phyloP scores from a whole-genome alignment of 2,797 vertebrate genomes.

The Acanthurus leucopareius region DNA sequence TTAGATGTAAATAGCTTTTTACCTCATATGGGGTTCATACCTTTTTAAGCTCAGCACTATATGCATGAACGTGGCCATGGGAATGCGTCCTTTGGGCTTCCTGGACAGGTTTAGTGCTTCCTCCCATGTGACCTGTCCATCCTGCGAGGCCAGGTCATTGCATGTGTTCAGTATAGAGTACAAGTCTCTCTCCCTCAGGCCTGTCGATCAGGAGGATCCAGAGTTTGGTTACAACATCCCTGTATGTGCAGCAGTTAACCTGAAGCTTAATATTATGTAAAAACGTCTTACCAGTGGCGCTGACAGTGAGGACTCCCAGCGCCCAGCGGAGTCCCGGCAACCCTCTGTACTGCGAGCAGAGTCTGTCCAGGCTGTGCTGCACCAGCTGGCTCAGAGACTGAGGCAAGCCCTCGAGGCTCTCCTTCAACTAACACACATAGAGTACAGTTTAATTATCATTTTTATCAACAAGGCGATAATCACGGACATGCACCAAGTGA shows the following conservation, averaged over 20 bases:
- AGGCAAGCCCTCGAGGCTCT: slow-evolving; percentile 84
- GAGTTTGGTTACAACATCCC: not conserved
- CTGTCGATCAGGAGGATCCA: slow-evolving; percentile 66
- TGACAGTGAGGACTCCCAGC: slow-evolving; percentile 84
- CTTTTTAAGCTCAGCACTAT: slow-evolving; percentile 84
- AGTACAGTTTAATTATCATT: too few relatives aligned
- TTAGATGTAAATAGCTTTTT: accelerated
- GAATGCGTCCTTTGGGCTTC: slow-evolving; percentile 75
- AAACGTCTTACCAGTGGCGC: slow-evolving; percentile 81
- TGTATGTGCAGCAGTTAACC: not conserved
- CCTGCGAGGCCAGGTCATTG: slow-evolving; percentile 71
- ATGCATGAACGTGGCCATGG: slow-evolving; percentile 87
- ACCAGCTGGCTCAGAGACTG: slow-evolving; percentile 85
- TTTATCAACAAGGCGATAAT: too few relatives aligned
- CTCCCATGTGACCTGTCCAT: slow-evolving; percentile 74
- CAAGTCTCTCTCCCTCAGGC: slow-evolving; percentile 88
- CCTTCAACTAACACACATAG: slow-evolving; percentile 78
- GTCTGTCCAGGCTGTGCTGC: slow-evolving; percentile 82
- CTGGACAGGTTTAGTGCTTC: slow-evolving; percentile 76
- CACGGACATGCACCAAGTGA: not conserved
- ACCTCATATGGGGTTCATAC: slow-evolving; percentile 50
- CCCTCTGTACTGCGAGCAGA: slow-evolving; percentile 84
- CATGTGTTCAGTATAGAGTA: slow-evolving; percentile 86
- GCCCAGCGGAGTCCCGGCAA: slow-evolving; percentile 80
- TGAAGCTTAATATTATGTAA: not conserved